Conservation (phyloP, 2,797 vertebrate genomes). For the Alcedo atthis region DNA sequence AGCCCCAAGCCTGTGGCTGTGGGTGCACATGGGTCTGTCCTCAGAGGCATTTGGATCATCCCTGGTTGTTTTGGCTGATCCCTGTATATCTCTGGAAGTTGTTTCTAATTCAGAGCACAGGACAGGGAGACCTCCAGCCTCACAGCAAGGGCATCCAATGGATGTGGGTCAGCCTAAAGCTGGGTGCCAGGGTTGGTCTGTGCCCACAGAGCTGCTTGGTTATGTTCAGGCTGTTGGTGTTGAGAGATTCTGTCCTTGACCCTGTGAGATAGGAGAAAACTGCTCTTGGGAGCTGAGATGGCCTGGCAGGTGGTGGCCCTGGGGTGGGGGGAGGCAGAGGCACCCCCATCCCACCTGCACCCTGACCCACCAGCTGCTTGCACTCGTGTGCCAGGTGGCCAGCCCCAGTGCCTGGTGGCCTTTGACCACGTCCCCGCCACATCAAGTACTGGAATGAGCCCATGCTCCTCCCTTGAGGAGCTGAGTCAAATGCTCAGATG, state of each 20-base stretch:
- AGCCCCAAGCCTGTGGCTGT: neutral
- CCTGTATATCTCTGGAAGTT: neutral
- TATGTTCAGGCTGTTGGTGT: accelerated
- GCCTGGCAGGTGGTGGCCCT: neutral
- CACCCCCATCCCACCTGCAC: neutral
- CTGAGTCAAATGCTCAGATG: accelerated
- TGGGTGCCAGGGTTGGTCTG: neutral
- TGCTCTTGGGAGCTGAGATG: accelerated
- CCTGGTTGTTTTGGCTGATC: neutral
- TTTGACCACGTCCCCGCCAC: accelerated
- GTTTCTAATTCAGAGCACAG: accelerated
- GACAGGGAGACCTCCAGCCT: neutral
- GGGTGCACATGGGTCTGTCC: accelerated
- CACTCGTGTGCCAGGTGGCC: neutral
- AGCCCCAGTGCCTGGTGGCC: accelerated
- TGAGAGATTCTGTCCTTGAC: neutral
- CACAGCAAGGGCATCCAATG: accelerated
- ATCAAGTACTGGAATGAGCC: neutral
- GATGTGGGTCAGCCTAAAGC: accelerated
- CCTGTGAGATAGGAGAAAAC: neutral
- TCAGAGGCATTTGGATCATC: neutral
- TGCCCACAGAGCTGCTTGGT: accelerated
- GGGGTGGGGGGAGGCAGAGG: neutral
- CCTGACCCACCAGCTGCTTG: accelerated
- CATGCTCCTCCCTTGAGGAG: accelerated